phyloP scores from a whole-genome alignment of 2,888 invertebrate species.

The Malthinus flaveolus region DNA sequence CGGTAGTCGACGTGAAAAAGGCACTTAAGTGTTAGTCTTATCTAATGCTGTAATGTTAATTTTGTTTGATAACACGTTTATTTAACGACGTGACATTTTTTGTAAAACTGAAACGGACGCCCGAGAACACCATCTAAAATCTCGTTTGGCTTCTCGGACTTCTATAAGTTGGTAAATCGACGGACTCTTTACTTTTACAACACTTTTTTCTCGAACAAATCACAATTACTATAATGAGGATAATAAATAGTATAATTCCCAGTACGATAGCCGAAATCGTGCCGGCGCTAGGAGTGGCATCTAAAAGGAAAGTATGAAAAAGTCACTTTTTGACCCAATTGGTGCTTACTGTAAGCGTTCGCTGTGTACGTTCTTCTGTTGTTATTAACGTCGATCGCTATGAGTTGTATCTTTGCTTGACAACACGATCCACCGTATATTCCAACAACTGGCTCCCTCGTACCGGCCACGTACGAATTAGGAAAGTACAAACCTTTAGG shows the following conservation, averaged over 20 bases:
- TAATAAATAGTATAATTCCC: constrained; percentile 65
- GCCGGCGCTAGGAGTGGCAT: constrained; percentile 43
- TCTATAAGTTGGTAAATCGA: constrained; percentile 64
- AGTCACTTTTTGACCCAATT: not conserved
- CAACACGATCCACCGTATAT: constrained; percentile 76
- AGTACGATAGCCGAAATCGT: constrained; percentile 73
- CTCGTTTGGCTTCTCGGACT: constrained; percentile 27
- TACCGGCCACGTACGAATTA: constrained; percentile 68
- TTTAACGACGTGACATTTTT: no score
- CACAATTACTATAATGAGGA: constrained; percentile 63
- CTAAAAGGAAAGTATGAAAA: constrained; percentile 37
- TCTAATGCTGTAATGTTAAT: no score
- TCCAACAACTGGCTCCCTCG: constrained; percentile 66
- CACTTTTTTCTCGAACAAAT: constrained; percentile 38
- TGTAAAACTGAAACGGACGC: no score
- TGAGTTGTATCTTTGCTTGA: constrained; percentile 66
- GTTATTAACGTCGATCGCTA: constrained; percentile 69
- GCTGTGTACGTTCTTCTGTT: constrained; percentile 66
- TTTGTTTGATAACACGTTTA: no score
- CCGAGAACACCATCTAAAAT: not conserved
- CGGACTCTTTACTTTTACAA: constrained; percentile 33
- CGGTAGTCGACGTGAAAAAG: no score
- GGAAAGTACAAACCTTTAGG: constrained; percentile 66
- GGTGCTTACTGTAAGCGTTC: constrained; percentile 57
- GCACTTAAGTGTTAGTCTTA: no score